Evolutionary conservation across 2,113 vertebrate species (phyloP).

Genomic region (Cyprinodon brontotheroides): DNA sequence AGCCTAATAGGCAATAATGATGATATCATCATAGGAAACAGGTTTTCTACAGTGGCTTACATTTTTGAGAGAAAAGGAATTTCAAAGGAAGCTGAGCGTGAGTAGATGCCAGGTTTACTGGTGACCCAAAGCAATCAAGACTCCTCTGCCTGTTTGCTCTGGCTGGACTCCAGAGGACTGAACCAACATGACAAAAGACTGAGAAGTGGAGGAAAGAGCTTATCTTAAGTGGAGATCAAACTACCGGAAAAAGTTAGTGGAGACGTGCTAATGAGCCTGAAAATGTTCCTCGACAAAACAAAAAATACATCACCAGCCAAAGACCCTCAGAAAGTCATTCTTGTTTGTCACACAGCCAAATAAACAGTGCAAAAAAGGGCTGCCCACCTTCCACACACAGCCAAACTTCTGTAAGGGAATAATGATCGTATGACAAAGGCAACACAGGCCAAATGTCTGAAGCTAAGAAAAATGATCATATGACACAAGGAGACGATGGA

Average conservation of each 20-base stretch:
- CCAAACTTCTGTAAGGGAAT: slow-evolving; percentile 20
- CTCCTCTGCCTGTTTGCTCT: slow-evolving; percentile 59
- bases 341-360: slow-evolving; percentile 30
- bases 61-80: slow-evolving; percentile 37
- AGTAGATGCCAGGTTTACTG: slow-evolving; percentile 52
- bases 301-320: slow-evolving; percentile 37
- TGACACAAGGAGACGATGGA: slow-evolving; percentile 29
- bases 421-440: slow-evolving; percentile 30
- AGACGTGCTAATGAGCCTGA: slow-evolving; percentile 69
- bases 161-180: slow-evolving; percentile 61
- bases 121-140: slow-evolving; percentile 62
- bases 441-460: slow-evolving; percentile 8
- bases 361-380: slow-evolving; percentile 29
- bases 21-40: slow-evolving; percentile 48
- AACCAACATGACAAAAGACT: slow-evolving; percentile 64
- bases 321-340: slow-evolving; percentile 37
- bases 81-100: slow-evolving; percentile 50
- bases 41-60: slow-evolving; percentile 52
- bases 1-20: slow-evolving; percentile 38
- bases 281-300: slow-evolving; percentile 59
- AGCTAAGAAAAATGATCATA: slow-evolving; percentile 30
- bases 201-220: slow-evolving; percentile 51
- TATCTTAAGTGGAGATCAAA: slow-evolving; percentile 62
- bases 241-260: slow-evolving; percentile 22
- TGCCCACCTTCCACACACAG: neutral